Conservation (phyloP, 2,888 invertebrate species). For the Ellobium chinense region DNA sequence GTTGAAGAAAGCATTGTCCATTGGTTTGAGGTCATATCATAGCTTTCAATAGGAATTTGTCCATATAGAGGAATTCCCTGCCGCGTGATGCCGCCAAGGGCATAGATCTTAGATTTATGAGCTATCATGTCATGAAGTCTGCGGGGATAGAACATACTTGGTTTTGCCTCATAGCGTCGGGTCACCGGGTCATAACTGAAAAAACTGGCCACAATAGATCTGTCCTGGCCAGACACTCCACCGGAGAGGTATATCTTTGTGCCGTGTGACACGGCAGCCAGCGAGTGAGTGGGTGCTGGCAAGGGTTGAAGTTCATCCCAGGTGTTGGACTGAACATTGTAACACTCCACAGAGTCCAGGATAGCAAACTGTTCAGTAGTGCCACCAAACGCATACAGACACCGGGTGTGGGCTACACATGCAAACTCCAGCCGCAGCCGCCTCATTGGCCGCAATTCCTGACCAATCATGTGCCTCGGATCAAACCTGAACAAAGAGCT, state of each 20-base stretch:
- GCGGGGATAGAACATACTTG: slow-evolving; percentile 75
- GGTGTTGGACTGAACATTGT: slow-evolving; percentile 72
- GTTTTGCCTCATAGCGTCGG: slow-evolving; percentile 68
- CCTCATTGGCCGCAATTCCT: slow-evolving; percentile 74
- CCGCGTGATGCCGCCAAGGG: slow-evolving; percentile 76
- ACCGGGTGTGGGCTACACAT: slow-evolving; percentile 66
- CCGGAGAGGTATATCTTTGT: slow-evolving; percentile 75
- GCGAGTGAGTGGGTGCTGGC: slow-evolving; percentile 73
- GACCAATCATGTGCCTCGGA: slow-evolving; percentile 74
- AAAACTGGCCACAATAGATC: slow-evolving; percentile 72
- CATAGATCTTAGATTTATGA: slow-evolving; percentile 68
- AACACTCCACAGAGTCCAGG: slow-evolving; percentile 76
- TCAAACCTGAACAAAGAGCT: slow-evolving; percentile 77
- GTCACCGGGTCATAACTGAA: slow-evolving; percentile 68
- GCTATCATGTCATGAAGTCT: slow-evolving; percentile 76
- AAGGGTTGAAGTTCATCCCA: slow-evolving; percentile 75
- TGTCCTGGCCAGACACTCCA: slow-evolving; percentile 72
- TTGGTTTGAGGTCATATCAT: slow-evolving; percentile 69
- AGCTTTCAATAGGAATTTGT: slow-evolving; percentile 77
- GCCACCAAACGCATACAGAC: slow-evolving; percentile 75
- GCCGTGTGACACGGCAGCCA: slow-evolving; percentile 67
- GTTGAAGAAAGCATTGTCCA: slow-evolving; percentile 77
- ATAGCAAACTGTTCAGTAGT: slow-evolving; percentile 73
- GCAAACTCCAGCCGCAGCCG: slow-evolving; percentile 74
- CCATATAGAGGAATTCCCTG: slow-evolving; percentile 74